Evolutionary conservation across 2,113 vertebrate species (phyloP).

Genomic region (Caloenas nicobarica): DNA sequence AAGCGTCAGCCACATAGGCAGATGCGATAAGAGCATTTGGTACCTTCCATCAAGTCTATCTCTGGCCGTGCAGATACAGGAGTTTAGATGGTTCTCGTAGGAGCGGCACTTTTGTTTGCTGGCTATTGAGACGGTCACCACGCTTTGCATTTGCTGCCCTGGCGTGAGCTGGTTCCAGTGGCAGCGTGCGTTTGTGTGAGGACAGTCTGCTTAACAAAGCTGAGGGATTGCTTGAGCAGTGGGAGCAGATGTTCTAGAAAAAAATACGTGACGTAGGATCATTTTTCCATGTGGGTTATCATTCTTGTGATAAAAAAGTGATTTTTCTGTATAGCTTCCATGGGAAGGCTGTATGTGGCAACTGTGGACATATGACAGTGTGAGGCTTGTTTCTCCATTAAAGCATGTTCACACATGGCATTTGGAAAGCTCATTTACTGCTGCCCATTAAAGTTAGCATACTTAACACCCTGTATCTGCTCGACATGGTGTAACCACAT

Average conservation of each 20-base stretch:
- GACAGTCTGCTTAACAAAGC: not conserved
- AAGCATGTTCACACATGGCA: not conserved
- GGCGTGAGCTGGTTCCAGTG: rapidly evolving
- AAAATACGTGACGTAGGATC: not conserved
- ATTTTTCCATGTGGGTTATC: not conserved
- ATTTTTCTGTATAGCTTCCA: not conserved
- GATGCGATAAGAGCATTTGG: not conserved
- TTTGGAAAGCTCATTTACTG: not conserved
- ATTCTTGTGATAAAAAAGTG: not conserved
- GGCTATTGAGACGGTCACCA: not conserved
- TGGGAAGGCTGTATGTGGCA: not conserved
- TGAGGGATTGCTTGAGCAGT: not conserved
- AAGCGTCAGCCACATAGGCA: rapidly evolving
- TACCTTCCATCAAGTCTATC: not conserved
- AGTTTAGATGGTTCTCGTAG: not conserved
- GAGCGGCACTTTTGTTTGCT: not conserved
- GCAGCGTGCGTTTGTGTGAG: rapidly evolving
- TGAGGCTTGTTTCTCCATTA: not conserved
- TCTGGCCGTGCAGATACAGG: rapidly evolving
- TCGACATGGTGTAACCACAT: not conserved
- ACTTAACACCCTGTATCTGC: not conserved
- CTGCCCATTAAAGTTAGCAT: not conserved
- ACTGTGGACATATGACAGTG: not conserved
- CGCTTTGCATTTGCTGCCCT: not conserved
- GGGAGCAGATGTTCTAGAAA: not conserved